Evolutionary conservation across 2,113 vertebrate genomes (phyloP).

Genomic region (Lepus europaeus): DNA sequence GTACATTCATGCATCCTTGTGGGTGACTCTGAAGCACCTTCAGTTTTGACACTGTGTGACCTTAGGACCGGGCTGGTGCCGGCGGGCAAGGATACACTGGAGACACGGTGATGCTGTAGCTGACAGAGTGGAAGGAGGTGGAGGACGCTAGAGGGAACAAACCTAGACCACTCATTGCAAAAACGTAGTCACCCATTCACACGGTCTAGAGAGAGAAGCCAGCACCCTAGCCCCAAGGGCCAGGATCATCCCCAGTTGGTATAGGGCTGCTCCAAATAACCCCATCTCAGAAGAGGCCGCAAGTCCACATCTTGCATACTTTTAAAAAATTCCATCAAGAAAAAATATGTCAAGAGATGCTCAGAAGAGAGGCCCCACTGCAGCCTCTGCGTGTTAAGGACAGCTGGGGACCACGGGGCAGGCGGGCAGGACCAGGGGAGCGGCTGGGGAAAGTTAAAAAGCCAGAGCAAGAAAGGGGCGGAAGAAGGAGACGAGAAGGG

Average conservation of each 20-base stretch:
- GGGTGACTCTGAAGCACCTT: constrained; percentile 12
- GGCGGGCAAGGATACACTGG: neutral
- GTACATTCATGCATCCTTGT: neutral
- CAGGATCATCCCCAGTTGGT: neutral
- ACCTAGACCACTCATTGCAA: neutral
- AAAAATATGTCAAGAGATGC: neutral
- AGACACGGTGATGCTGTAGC: neutral
- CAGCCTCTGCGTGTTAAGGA: no score
- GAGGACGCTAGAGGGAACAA: neutral
- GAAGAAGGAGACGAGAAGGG: neutral
- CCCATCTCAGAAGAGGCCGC: neutral
- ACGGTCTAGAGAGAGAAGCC: neutral
- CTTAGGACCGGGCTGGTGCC: neutral
- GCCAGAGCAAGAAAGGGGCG: neutral
- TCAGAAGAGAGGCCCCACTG: neutral
- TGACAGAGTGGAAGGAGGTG: constrained; percentile 2
- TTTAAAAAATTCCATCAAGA: neutral
- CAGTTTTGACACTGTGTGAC: constrained; percentile 6
- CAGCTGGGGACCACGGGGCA: neutral
- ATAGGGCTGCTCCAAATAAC: neutral
- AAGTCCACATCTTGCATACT: neutral
- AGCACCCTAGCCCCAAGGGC: neutral
- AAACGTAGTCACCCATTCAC: neutral
- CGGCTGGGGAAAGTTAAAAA: neutral
- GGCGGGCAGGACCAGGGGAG: neutral